A percentile compares a stretch with the other conserved stretches of the same genome.
phyloP scores from a whole-genome alignment of 2,113 vertebrate species.

The Delphinus delphis region DNA sequence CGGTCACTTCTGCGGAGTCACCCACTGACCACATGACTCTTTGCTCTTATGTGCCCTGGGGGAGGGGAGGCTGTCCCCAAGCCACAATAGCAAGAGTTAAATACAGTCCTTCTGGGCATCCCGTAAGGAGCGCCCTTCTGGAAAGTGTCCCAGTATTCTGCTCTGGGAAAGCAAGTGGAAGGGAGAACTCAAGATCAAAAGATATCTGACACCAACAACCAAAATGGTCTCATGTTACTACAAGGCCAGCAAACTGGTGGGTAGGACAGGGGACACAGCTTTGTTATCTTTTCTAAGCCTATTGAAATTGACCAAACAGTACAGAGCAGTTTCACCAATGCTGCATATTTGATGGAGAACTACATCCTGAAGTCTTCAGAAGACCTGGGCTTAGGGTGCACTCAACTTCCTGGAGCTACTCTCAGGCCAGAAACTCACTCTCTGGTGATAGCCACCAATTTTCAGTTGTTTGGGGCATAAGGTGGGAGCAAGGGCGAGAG shows the following conservation, averaged over 20 bases:
- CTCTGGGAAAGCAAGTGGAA: constrained; percentile 32
- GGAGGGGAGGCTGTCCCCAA: not conserved
- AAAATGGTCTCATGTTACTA: constrained; percentile 3
- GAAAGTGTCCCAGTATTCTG: not conserved
- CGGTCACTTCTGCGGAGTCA: not conserved
- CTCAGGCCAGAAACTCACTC: constrained; percentile 30
- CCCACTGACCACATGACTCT: constrained; percentile 25
- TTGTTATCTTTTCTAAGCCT: not conserved
- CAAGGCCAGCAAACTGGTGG: constrained; percentile 23
- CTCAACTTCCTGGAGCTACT: constrained; percentile 43
- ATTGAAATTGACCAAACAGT: not conserved
- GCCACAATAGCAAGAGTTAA: not conserved
- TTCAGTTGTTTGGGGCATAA: not conserved
- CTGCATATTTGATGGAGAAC: not conserved
- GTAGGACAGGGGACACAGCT: not conserved
- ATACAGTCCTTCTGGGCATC: constrained; percentile 20
- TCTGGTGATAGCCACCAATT: not conserved
- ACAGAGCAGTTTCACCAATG: not conserved
- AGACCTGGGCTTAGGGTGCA: not conserved
- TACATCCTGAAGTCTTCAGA: not conserved
- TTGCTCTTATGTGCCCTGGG: constrained; percentile 10
- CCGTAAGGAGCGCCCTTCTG: not conserved
- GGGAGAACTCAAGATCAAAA: constrained; percentile 13
- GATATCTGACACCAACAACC: not conserved
- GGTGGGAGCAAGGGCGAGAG: not conserved